A percentile compares a stretch with the other conserved stretches of the same genome.
These are phyloP conservation scores for Himalopsyche kuldschensis DNA, from an alignment of 2,888 invertebrate species.

Conservation along the genomic window DNA sequence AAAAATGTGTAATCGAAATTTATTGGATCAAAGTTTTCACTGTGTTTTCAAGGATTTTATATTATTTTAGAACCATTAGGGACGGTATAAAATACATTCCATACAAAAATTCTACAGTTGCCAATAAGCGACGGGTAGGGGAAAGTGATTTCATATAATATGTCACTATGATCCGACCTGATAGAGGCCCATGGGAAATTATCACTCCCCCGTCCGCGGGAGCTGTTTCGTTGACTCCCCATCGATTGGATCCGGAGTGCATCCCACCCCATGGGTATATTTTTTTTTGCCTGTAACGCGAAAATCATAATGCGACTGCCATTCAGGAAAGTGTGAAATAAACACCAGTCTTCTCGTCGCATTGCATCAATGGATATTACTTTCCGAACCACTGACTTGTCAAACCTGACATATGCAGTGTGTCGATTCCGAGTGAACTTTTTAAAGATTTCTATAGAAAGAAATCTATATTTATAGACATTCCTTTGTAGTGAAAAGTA, in stretches of 20 bases:
- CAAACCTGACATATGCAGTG: no score
- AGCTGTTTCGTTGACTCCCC: background rate
- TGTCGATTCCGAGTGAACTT: no score
- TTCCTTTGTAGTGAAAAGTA: no score
- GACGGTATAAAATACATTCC: no score
- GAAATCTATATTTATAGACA: no score
- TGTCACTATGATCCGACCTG: background rate
- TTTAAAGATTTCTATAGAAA: no score
- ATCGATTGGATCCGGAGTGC: background rate
- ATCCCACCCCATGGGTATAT: background rate
- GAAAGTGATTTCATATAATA: background rate
- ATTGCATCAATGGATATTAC: background rate
- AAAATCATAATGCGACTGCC: background rate
- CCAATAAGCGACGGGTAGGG: background rate
- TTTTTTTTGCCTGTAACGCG: background rate
- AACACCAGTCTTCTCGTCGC: background rate
- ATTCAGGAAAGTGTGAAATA: background rate
- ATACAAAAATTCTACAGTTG: background rate
- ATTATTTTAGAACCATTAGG: no score
- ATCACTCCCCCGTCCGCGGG: background rate
- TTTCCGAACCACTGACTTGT: background rate
- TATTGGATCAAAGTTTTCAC: no score
- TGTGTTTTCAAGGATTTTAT: no score
- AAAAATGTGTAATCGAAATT: no score
- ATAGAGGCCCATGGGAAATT: background rate